These are phyloP conservation scores for Percina caprodes DNA, from an alignment of 2,113 vertebrate genomes.

Conservation along the genomic window DNA sequence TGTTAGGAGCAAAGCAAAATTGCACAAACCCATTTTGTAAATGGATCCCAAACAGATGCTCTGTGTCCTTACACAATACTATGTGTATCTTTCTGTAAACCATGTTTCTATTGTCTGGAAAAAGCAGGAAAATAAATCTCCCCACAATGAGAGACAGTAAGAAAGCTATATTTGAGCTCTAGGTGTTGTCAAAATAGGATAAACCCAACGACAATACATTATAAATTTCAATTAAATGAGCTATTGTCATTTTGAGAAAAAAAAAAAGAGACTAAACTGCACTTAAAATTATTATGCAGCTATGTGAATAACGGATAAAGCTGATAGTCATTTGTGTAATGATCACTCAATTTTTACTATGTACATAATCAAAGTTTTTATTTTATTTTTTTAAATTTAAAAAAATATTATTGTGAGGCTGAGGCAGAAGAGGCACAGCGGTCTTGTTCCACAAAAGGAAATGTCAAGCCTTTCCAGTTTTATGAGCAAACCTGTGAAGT, in stretches of 20 bases:
- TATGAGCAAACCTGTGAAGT: constrained; percentile 31
- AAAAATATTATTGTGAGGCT: not conserved
- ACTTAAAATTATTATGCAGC: not conserved
- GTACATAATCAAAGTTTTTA: not conserved
- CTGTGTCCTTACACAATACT: constrained; percentile 6
- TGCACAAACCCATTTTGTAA: constrained; percentile 42
- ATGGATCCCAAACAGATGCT: constrained; percentile 40
- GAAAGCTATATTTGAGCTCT: not conserved
- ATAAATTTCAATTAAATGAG: constrained; percentile 7
- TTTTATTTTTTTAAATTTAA: not conserved
- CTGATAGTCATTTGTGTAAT: not conserved
- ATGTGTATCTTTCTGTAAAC: not conserved
- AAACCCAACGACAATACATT: not conserved
- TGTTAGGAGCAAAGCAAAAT: constrained; percentile 15
- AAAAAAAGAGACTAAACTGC: not conserved
- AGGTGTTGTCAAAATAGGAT: not conserved
- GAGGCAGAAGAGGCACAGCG: constrained; percentile 5
- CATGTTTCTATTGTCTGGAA: constrained; percentile 2
- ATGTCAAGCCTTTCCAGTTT: constrained; percentile 31
- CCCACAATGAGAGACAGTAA: not conserved
- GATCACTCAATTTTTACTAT: not conserved
- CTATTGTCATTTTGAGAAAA: not conserved
- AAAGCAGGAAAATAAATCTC: constrained; percentile 1
- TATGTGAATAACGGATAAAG: not conserved
- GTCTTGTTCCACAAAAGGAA: constrained; percentile 12